Evolutionary conservation across 1,140 invertebrate genomes (phyloP).

Genomic region (Drosophila ironensis): DNA sequence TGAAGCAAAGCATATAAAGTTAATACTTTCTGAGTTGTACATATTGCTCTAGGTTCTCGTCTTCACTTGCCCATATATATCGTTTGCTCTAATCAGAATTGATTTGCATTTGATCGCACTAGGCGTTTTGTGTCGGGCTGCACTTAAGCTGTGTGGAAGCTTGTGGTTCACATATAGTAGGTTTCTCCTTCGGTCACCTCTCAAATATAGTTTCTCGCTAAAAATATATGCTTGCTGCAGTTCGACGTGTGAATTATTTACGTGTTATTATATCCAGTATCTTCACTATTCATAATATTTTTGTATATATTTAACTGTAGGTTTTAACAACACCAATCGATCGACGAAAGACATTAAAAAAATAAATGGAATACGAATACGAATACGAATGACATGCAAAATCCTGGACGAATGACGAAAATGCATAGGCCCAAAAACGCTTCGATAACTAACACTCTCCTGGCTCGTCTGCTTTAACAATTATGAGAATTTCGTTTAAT

Average conservation of each 20-base stretch:
- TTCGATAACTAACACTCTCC: constrained; percentile 37
- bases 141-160: constrained; percentile 48
- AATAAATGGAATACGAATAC: constrained; percentile 31
- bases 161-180: constrained; percentile 29
- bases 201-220: constrained; percentile 55
- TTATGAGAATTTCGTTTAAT: constrained; percentile 62
- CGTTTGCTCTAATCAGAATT: constrained; percentile 10
- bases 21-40: constrained; percentile 58
- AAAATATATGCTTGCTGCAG: constrained; percentile 61
- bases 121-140: constrained; percentile 1
- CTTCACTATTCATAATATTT: constrained; percentile 32
- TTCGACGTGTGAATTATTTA: constrained; percentile 19
- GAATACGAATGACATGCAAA: constrained; percentile 64
- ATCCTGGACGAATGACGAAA: constrained; percentile 46
- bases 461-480: constrained; percentile 42
- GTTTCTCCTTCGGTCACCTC: constrained; percentile 28
- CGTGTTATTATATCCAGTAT: constrained; percentile 33
- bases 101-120: constrained; percentile 4
- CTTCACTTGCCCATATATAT: constrained; percentile 11
- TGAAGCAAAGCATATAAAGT: constrained; percentile 65
- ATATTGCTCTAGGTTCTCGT: constrained; percentile 63
- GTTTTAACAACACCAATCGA: constrained; percentile 62
- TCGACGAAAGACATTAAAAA: constrained; percentile 53
- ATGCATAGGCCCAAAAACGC: constrained; percentile 52
- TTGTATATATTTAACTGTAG: constrained; percentile 63